A percentile compares a stretch with the other conserved stretches of the same genome.
phyloP scores from a whole-genome alignment of 2,888 invertebrate genomes.

The Drosophila phalerata region DNA sequence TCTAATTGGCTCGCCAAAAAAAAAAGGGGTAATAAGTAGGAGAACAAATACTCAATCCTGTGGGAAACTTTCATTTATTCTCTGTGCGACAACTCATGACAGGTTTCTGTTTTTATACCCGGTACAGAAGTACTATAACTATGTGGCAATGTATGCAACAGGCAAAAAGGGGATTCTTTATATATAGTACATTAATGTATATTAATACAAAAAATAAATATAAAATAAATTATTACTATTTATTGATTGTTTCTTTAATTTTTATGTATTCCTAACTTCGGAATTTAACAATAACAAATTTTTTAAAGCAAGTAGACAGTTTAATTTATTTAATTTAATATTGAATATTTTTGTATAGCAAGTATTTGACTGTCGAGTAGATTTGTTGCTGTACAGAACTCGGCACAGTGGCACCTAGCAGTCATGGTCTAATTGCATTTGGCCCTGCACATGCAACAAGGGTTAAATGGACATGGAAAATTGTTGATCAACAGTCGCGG shows the following conservation, averaged over 20 bases:
- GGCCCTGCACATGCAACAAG: constrained; percentile 54
- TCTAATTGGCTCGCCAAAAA: constrained; percentile 45
- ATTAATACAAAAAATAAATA: too few species aligned
- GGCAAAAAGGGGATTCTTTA: too few species aligned
- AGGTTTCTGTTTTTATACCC: constrained; percentile 44
- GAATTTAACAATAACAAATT: too few species aligned
- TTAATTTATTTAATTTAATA: too few species aligned
- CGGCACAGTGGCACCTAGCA: constrained; percentile 25
- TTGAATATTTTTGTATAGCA: neutral
- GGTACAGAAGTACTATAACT: neutral
- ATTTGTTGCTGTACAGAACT: neutral
- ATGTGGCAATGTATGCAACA: neutral
- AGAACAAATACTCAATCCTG: constrained; percentile 55
- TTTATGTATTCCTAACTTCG: too few species aligned
- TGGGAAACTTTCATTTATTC: constrained; percentile 58
- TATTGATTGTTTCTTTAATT: too few species aligned
- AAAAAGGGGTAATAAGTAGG: constrained; percentile 53
- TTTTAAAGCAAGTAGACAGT: too few species aligned
- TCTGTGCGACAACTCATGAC: neutral
- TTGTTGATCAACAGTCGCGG: constrained; percentile 50
- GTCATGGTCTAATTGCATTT: constrained; percentile 83
- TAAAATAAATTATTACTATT: too few species aligned
- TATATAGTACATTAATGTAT: too few species aligned
- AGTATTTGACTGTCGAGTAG: neutral
- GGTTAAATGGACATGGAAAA: constrained; percentile 77